Evolutionary conservation across 2,888 invertebrate genomes (phyloP), one percentile per base, ranked within the genome.

Genomic region (Plusia festucae): DNA sequence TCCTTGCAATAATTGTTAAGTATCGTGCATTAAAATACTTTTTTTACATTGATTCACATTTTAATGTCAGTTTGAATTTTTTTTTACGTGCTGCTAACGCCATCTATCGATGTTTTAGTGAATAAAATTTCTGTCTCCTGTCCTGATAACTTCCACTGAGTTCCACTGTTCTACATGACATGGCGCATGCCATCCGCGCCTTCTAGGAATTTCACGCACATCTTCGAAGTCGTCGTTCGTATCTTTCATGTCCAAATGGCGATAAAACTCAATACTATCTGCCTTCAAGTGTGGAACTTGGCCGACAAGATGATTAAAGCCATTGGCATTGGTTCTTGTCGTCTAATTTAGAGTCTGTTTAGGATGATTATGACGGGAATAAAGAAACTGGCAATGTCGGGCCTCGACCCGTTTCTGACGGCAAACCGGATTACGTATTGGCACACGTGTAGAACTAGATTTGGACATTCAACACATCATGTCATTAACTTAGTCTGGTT

Each of bases 381-480:
- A 60, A 62, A 62, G 55, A 55, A 55, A 54, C 65, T 51, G 55
- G 52, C 73, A 63, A 71, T 76, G 68, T 62, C 65, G 66, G 84
- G 71, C 86, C 88, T 88, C 88, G 88, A 87, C 88, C 87, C 69
- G 84, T 84, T 86, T 86, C 78, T 73, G 73, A 70, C 74, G 75
- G 64, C 81, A 83, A 89, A 89, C 89, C 88, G 87, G 88, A 85
- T 86, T 85, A 85, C 83, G 61, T 79, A 82, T 70, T 71, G 54
- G 49, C 69, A 70, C 74, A 69, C 73, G 79, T 82, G 81, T 82
- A 72, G 73, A 82, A 80, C 84, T 83, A 76, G 84, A 82, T 82
- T 82, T 68, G 76, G 68, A 81, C 76, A 78, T 73, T 76, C 65
- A 70, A 75, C 62, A 70, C 75, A 64, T 61, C 71, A 81, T 63